These are phyloP conservation scores for Tinea pellionella DNA, from an alignment of 2,888 invertebrate species.

Conservation along the genomic window DNA sequence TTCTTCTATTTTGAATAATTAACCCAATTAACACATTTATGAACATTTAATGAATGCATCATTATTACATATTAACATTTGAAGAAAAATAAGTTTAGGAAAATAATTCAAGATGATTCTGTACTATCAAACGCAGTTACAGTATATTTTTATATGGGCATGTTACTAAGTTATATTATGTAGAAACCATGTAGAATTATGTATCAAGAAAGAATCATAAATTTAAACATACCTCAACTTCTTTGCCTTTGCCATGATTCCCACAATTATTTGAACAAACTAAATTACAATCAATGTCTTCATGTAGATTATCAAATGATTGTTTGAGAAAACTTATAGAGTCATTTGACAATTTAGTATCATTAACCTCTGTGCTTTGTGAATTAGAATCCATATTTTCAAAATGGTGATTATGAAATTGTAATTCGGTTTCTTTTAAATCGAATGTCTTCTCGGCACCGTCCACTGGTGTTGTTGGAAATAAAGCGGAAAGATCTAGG, in stretches of 20 bases:
- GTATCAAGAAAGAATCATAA: too few species aligned
- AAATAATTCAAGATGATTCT: too few species aligned
- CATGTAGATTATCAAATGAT: not conserved
- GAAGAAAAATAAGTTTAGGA: too few species aligned
- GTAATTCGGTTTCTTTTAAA: conserved; percentile 30
- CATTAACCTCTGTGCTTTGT: not conserved
- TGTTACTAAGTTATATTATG: too few species aligned
- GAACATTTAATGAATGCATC: too few species aligned
- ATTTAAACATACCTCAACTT: not conserved
- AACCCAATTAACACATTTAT: too few species aligned
- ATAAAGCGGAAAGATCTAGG: conserved; percentile 43
- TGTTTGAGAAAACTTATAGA: not conserved
- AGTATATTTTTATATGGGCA: too few species aligned
- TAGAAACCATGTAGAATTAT: too few species aligned
- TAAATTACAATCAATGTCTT: not conserved
- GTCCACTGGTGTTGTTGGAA: conserved; percentile 27
- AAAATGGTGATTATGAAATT: conserved; percentile 54
- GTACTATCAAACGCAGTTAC: too few species aligned
- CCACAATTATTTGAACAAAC: not conserved
- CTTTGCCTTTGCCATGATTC: not conserved
- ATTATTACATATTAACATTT: too few species aligned
- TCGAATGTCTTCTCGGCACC: not conserved
- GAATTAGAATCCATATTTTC: conserved; percentile 22
- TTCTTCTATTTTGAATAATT: too few species aligned
- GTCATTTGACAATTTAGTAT: not conserved